Evolutionary conservation across 2,797 vertebrate genomes (phyloP).

Genomic region (Dendrocincla tyrannina): DNA sequence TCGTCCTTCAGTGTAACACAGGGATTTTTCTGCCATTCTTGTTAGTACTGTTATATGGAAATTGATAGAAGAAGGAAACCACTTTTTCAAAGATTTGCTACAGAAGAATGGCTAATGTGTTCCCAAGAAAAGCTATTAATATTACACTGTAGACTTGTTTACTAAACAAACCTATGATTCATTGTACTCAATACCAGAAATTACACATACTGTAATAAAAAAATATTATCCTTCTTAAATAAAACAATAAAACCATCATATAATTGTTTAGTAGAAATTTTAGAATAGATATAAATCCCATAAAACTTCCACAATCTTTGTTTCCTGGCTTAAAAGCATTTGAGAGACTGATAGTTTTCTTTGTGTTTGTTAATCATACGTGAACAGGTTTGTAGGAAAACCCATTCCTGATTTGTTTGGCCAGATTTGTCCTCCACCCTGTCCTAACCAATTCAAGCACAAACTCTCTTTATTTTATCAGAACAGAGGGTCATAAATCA

Average conservation of each 20-base stretch:
- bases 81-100: background rate
- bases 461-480: background rate
- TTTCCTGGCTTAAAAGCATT: background rate
- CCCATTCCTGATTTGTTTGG: background rate
- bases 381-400: background rate
- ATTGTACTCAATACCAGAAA: background rate
- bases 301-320: background rate
- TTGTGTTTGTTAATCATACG: background rate
- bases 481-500: background rate
- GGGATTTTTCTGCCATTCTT: background rate
- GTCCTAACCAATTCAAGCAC: background rate
- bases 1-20: background rate
- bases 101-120: background rate
- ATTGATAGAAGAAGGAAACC: background rate
- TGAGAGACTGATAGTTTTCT: background rate
- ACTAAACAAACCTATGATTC: background rate
- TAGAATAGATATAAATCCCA: background rate
- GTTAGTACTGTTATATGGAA: background rate
- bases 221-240: background rate
- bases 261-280: background rate
- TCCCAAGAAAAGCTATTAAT: background rate
- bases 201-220: background rate
- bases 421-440: background rate
- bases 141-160: background rate
- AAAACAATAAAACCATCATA: background rate